Evolutionary conservation across 2,113 vertebrate genomes (phyloP).

Genomic region (Sylvia atricapilla): DNA sequence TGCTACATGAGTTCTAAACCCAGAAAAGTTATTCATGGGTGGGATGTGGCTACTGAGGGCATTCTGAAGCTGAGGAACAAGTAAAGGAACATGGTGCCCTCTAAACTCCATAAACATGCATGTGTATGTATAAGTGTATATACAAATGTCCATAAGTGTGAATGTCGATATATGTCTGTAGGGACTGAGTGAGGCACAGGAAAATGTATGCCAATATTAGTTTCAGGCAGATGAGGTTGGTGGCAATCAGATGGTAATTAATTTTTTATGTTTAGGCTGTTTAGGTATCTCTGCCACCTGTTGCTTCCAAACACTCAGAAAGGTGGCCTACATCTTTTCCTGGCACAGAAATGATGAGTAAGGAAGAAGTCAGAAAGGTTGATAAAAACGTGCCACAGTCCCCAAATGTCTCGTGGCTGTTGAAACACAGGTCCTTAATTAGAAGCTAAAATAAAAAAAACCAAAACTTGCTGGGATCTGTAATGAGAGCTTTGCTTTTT

Average conservation of each 20-base stretch:
- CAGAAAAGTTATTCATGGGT: neutral
- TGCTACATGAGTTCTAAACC: neutral
- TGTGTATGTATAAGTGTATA: fast-evolving
- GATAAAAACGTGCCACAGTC: neutral
- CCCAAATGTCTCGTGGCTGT: neutral
- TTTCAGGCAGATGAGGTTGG: neutral
- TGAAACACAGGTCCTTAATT: neutral
- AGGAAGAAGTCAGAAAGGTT: neutral
- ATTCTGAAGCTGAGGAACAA: neutral
- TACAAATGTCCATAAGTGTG: neutral
- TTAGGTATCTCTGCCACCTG: neutral
- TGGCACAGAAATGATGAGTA: fast-evolving
- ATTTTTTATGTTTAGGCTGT: neutral
- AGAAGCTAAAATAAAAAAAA: neutral
- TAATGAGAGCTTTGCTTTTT: neutral
- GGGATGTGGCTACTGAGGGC: neutral
- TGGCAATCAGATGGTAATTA: neutral
- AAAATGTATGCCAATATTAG: neutral
- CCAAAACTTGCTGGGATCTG: neutral
- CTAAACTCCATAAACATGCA: neutral
- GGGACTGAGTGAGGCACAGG: neutral
- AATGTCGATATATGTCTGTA: fast-evolving
- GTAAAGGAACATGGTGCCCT: neutral
- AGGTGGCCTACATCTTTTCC: neutral
- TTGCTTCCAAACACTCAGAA: neutral